These are phyloP conservation scores for Cladopsammia gracilis DNA, from an alignment of 64 coral and sea anemone genomes.

Conservation along the genomic window DNA sequence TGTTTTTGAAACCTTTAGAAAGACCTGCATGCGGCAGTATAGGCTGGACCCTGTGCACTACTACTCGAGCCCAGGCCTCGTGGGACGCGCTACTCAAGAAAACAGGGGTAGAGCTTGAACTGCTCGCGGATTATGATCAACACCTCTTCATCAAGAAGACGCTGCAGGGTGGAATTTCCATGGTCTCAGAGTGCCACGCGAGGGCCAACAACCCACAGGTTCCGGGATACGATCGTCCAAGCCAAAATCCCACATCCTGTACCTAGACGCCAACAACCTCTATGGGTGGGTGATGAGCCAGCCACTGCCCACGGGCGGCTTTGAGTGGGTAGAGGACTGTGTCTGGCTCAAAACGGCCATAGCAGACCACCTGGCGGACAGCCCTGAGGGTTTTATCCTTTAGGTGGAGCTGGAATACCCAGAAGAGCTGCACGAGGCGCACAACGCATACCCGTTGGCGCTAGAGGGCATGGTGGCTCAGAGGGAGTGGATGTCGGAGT, in stretches of 20 bases:
- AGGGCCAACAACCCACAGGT: conserved; percentile 34
- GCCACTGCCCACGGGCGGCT: too few relatives aligned
- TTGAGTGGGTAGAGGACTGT: too few relatives aligned
- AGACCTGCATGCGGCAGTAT: conserved; percentile 10
- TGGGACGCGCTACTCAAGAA: conserved; percentile 23
- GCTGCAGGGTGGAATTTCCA: neutral
- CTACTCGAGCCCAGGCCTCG: conserved; percentile 39
- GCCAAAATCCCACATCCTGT: neutral
- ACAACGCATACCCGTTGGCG: too few relatives aligned
- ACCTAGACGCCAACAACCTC: too few relatives aligned
- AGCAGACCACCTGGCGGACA: too few relatives aligned
- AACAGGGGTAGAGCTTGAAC: conserved; percentile 4
- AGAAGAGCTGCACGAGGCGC: too few relatives aligned
- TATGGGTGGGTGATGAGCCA: too few relatives aligned
- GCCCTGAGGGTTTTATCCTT: too few relatives aligned
- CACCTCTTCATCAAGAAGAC: conserved; percentile 24
- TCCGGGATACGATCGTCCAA: neutral
- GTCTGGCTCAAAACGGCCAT: too few relatives aligned
- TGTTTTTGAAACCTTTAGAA: conserved; percentile 25
- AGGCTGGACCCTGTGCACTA: conserved; percentile 22
- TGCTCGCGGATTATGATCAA: conserved; percentile 8
- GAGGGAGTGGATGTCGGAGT: too few relatives aligned
- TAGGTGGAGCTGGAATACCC: too few relatives aligned
- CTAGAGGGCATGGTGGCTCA: neutral
- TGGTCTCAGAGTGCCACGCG: neutral